phyloP scores from a whole-genome alignment of 2,888 invertebrate genomes.

The Eristalis tenax region DNA sequence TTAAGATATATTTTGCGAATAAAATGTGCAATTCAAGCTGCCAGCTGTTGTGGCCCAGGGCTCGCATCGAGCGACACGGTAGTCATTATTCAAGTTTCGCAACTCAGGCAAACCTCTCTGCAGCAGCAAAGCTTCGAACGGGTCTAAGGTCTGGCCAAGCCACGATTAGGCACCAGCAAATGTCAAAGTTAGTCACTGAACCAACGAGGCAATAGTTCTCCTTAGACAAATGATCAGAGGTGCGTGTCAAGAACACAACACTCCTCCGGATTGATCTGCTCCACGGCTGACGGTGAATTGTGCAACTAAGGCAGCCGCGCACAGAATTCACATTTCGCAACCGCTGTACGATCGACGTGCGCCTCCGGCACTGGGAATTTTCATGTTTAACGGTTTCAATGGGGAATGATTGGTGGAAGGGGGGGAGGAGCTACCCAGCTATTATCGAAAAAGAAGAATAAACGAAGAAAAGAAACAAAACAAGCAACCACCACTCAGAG shows the following conservation, averaged over 20 bases:
- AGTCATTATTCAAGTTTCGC: not conserved
- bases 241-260: constrained; percentile 26
- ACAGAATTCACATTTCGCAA: not conserved
- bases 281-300: constrained; percentile 1
- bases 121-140: not conserved
- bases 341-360: not conserved
- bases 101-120: not conserved
- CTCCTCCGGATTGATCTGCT: not conserved
- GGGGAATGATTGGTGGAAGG: not conserved
- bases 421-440: not conserved
- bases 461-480: not conserved
- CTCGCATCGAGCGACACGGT: not conserved
- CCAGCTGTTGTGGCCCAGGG: not conserved
- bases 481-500: not conserved
- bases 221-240: constrained; percentile 8
- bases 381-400: not conserved
- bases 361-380: not conserved
- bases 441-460: constrained; percentile 5
- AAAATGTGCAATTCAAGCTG: not conserved
- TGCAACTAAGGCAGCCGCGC: constrained; percentile 26
- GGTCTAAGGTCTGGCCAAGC: not conserved
- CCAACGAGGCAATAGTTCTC: not conserved
- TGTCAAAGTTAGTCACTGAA: constrained; percentile 37
- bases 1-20: not conserved
- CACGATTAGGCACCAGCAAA: constrained; percentile 31